phyloP scores from a whole-genome alignment of 2,888 invertebrate species.

The Thysanoteuthis rhombus region DNA sequence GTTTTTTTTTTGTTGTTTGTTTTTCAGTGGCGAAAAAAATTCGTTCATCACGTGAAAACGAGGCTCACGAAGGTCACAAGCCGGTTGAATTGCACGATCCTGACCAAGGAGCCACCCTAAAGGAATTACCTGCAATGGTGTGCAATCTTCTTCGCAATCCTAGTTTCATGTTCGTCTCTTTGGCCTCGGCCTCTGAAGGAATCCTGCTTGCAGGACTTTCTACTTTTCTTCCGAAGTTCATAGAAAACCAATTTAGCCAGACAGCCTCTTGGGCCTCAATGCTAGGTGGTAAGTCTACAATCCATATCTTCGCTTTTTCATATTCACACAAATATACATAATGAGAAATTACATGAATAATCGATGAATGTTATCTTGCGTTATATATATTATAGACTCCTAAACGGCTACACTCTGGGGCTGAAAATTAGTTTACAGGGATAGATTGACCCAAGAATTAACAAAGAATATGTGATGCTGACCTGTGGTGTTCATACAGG shows the following conservation, averaged over 20 bases:
- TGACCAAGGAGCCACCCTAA: slow-evolving; percentile 27
- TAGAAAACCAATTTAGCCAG: slow-evolving; percentile 79
- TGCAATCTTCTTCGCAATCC: slow-evolving; percentile 50
- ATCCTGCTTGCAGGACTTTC: slow-evolving; percentile 72
- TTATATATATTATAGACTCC: too few relatives aligned
- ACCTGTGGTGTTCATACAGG: too few relatives aligned
- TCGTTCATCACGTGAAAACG: slow-evolving; percentile 45
- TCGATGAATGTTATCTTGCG: too few relatives aligned
- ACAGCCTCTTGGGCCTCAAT: slow-evolving; percentile 55
- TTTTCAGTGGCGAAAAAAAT: slow-evolving; percentile 48
- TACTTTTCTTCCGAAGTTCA: slow-evolving; percentile 79
- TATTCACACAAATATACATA: too few relatives aligned
- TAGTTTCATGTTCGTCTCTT: slow-evolving; percentile 74
- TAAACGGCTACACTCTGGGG: too few relatives aligned
- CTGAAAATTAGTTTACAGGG: too few relatives aligned
- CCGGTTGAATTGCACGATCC: slow-evolving; percentile 34
- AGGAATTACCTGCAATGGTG: slow-evolving; percentile 38
- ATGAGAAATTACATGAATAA: too few relatives aligned
- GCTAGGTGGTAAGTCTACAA: neutral
- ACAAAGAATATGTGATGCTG: too few relatives aligned
- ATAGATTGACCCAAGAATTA: too few relatives aligned
- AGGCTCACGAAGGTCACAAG: slow-evolving; percentile 48
- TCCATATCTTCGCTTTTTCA: too few relatives aligned
- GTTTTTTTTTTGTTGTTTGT: neutral
- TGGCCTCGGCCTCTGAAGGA: slow-evolving; percentile 75